phyloP scores from a whole-genome alignment of 2,888 invertebrate species.

The Gnatocerus cornutus region DNA sequence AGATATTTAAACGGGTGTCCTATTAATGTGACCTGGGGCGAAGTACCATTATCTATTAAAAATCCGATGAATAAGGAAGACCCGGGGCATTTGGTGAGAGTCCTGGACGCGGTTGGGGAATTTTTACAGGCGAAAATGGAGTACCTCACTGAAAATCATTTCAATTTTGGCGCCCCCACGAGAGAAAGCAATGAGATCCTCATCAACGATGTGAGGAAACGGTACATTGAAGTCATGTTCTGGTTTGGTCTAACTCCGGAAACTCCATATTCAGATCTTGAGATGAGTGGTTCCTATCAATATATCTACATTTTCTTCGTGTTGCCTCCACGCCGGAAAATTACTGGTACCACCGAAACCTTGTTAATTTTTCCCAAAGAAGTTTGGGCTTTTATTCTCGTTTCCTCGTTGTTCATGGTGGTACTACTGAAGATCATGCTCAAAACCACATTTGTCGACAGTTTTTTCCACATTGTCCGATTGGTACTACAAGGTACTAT shows the following conservation, averaged over 20 bases:
- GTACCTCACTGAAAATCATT: background rate
- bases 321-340: slow-evolving; percentile 1
- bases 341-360: background rate
- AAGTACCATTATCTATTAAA: background rate
- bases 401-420: background rate
- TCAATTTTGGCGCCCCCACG: background rate
- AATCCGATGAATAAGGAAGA: slow-evolving; percentile 1
- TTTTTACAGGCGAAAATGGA: background rate
- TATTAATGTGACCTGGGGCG: background rate
- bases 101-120: background rate
- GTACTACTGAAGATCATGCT: background rate
- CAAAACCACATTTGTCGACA: background rate
- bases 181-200: background rate
- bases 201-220: background rate
- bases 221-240: background rate
- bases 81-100: slow-evolving; percentile 3
- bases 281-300: background rate
- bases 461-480: background rate
- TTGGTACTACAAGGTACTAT: background rate
- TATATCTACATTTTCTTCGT: background rate
- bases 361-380: background rate
- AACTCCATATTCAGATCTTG: background rate
- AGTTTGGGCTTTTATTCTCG: background rate
- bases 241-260: background rate
- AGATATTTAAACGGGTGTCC: slow-evolving; percentile 10